Conservation (phyloP, 2,113 vertebrate species). For the Tapirus terrestris region DNA sequence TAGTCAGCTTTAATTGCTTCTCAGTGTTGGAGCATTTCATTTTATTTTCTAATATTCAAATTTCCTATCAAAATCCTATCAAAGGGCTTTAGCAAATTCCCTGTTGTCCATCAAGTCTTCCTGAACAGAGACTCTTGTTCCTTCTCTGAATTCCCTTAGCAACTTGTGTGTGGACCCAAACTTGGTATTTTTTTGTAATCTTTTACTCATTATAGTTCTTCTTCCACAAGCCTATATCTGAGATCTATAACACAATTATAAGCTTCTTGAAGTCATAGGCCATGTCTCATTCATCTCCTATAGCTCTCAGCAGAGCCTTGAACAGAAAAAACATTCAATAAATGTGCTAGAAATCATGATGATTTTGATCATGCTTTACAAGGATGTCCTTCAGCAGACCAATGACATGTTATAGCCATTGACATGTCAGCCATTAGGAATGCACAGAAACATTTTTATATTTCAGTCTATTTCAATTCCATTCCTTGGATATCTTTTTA, state of each 20-base stretch:
- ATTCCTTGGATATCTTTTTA: slow-evolving; percentile 45
- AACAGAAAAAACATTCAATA: background rate
- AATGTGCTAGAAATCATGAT: background rate
- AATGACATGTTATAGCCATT: background rate
- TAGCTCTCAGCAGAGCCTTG: background rate
- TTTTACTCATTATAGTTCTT: background rate
- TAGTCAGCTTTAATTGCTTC: background rate
- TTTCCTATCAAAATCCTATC: slow-evolving; percentile 26
- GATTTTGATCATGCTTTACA: slow-evolving; percentile 27
- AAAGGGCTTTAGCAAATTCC: slow-evolving; percentile 3
- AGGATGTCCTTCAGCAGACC: background rate
- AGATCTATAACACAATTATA: background rate
- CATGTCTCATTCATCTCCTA: background rate
- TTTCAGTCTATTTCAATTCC: background rate
- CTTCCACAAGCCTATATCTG: background rate
- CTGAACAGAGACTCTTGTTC: background rate
- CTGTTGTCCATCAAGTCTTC: background rate
- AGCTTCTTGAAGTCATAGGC: background rate
- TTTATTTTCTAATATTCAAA: slow-evolving; percentile 6
- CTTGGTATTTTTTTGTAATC: background rate
- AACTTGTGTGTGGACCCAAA: background rate
- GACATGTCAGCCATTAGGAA: background rate
- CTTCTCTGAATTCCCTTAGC: background rate
- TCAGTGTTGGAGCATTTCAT: background rate
- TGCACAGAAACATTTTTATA: background rate